Conservation (phyloP, 2,888 invertebrate genomes). For the Phragmatobia fuliginosa region DNA sequence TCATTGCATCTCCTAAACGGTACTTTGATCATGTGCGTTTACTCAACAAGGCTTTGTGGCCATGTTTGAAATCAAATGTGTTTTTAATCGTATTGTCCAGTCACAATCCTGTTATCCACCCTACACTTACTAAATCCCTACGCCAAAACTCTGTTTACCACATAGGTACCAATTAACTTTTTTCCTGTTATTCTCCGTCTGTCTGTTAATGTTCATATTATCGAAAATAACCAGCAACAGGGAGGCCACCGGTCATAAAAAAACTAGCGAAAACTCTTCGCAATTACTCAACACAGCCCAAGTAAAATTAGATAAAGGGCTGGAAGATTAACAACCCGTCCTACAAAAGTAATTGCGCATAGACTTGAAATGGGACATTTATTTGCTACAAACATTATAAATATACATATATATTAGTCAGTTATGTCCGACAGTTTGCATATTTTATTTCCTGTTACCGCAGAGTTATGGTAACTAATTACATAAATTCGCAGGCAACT, state of each 20-base stretch:
- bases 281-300: not conserved
- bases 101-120: too few relatives aligned
- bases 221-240: too few relatives aligned
- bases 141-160: not conserved
- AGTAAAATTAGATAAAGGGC: not conserved
- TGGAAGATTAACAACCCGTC: not conserved
- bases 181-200: not conserved
- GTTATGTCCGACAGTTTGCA: not conserved
- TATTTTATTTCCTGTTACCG: constrained; percentile 11
- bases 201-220: too few relatives aligned
- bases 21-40: not conserved
- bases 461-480: not conserved
- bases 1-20: not conserved
- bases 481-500: not conserved
- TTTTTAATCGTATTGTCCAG: not conserved
- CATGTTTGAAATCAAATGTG: not conserved
- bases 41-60: not conserved
- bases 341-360: not conserved
- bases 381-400: not conserved
- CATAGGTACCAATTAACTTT: not conserved
- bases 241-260: not conserved
- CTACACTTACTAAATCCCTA: too few relatives aligned
- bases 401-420: constrained; percentile 2
- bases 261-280: not conserved
- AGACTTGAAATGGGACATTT: not conserved